phyloP scores from a whole-genome alignment of 2,888 invertebrate species.

The Rotaria macrura region DNA sequence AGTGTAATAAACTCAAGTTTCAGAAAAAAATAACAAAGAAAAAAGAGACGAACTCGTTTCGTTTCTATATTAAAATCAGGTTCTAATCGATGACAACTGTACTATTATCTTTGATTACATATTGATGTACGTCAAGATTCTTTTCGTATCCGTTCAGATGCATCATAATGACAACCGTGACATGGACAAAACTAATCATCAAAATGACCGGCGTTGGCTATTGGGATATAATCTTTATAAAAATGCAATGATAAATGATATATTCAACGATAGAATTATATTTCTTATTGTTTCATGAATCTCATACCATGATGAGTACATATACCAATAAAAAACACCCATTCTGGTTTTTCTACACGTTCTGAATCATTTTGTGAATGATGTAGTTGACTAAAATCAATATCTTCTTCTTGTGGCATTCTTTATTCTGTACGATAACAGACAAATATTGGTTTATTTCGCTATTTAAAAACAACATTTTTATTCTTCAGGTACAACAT shows the following conservation, averaged over 20 bases:
- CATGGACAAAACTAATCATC: conserved; percentile 99
- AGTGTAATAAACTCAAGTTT: background rate
- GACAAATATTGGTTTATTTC: conserved; percentile 81
- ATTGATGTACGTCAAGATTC: conserved; percentile 84
- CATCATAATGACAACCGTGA: conserved; percentile 97
- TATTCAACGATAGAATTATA: too few relatives aligned
- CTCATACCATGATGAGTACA: conserved; percentile 50
- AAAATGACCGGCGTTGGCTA: conserved; percentile 66
- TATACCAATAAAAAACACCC: conserved; percentile 86
- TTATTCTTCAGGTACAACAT: conserved; percentile 70
- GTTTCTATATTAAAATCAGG: background rate
- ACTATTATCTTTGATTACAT: conserved; percentile 64
- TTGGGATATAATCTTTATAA: conserved; percentile 72
- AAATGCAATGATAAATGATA: background rate
- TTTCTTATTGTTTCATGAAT: background rate
- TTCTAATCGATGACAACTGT: conserved; percentile 64
- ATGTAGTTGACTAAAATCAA: conserved; percentile 65
- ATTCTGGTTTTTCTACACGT: conserved; percentile 71
- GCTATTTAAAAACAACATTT: conserved; percentile 79
- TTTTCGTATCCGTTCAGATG: conserved; percentile 91
- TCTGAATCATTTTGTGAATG: conserved; percentile 75
- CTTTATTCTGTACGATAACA: conserved; percentile 63
- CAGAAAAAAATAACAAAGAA: background rate
- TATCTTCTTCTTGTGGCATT: conserved; percentile 59
- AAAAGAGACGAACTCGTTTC: background rate